Evolutionary conservation across 1,140 invertebrate genomes (phyloP).

Genomic region (Drosophila mayri): DNA sequence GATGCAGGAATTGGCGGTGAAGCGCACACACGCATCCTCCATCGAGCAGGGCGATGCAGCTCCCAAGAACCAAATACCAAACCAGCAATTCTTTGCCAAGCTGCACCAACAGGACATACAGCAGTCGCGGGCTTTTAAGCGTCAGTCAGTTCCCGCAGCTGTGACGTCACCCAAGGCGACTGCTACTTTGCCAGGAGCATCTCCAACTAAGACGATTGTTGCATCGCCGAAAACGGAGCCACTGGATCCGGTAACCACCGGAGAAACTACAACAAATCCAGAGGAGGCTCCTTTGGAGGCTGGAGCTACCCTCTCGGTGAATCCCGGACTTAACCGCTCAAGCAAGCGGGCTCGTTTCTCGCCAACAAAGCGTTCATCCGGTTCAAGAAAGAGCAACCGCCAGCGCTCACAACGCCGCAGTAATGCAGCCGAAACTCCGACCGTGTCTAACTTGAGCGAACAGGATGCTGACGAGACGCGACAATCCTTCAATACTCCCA

Average conservation of each 20-base stretch:
- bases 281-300: conserved; percentile 8
- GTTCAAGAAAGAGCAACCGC: conserved; percentile 74
- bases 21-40: conserved; percentile 89
- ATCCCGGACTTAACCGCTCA: conserved; percentile 5
- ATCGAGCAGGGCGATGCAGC: conserved; percentile 85
- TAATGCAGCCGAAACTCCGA: conserved; percentile 5
- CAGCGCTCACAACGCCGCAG: conserved; percentile 71
- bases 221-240: conserved; percentile 22
- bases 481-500: conserved; percentile 58
- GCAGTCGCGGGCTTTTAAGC: conserved; percentile 62
- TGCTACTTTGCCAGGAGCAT: conserved; percentile 23
- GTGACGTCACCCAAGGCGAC: conserved; percentile 32
- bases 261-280: not conserved
- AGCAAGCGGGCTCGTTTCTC: conserved; percentile 63
- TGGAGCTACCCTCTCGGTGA: not conserved
- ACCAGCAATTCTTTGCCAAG: conserved; percentile 84
- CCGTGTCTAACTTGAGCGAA: conserved; percentile 6
- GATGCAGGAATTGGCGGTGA: conserved; percentile 93
- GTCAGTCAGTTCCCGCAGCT: conserved; percentile 25
- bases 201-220: conserved; percentile 31
- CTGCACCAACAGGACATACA: conserved; percentile 80
- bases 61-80: conserved; percentile 85
- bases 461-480: conserved; percentile 57
- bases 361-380: conserved; percentile 54
- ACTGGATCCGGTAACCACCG: not conserved